A percentile compares a stretch with the other conserved stretches of the same genome.
Evolutionary conservation across 1,140 invertebrate species (phyloP).

Genomic region (Teleogryllus occipitalis): DNA sequence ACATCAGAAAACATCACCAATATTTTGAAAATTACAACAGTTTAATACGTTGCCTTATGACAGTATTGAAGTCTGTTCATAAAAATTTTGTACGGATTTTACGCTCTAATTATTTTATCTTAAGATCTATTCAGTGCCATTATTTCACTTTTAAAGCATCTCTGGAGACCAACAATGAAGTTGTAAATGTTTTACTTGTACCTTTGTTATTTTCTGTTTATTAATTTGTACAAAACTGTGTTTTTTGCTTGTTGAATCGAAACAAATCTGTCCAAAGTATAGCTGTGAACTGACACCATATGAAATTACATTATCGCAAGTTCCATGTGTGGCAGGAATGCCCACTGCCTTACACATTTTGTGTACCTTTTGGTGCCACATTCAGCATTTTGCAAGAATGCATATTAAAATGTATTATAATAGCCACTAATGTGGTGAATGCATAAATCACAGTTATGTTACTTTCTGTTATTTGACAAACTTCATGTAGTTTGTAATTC

Average conservation of each 20-base stretch:
- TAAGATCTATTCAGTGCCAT: not conserved
- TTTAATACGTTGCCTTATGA: not conserved
- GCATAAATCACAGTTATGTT: not conserved
- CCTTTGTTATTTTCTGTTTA: not conserved
- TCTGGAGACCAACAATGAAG: not conserved
- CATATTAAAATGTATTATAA: not conserved
- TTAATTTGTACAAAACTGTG: not conserved
- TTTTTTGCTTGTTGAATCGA: not conserved
- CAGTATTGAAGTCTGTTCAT: not conserved
- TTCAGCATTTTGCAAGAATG: not conserved
- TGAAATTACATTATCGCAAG: not conserved
- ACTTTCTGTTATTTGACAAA: conserved; percentile 1
- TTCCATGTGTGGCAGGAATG: not conserved
- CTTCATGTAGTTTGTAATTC: conserved; percentile 1
- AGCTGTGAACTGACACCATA: not conserved
- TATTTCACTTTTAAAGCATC: not conserved
- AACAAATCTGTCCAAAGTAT: not conserved
- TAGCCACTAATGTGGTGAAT: not conserved
- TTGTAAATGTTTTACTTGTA: not conserved
- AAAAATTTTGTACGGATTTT: not conserved
- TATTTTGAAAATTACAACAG: not conserved
- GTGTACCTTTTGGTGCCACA: not conserved
- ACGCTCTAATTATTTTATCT: not conserved
- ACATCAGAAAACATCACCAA: not conserved
- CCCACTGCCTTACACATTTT: not conserved